Base-by-base conservation (phyloP, 2,797 vertebrate genomes). In the Syndactyla subalaris region DNA sequence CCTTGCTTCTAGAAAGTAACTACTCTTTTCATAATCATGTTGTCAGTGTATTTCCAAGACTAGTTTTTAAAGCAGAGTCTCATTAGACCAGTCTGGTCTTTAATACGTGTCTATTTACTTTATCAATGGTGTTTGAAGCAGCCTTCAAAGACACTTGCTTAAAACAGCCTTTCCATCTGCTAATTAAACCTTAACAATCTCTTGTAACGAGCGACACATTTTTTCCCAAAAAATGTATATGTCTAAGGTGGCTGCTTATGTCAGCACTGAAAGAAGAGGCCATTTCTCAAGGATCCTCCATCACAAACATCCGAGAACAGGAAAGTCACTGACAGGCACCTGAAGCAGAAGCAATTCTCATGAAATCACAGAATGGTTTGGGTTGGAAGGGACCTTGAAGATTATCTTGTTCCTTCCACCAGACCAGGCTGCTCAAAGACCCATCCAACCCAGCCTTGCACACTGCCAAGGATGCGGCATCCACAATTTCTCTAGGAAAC, bases 121-220 rank as follows among this genome's bases (percentile, higher is more conserved):
- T 70, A 84, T 72, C 85, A 84, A 48, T 43, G 49, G 71, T 1
- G 51, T 95, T 85, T 96, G 96, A 96, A 92, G 86, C 45, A 85
- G 51, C 67, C 74, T 96, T 96, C 89, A 95, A 95, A 97, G 85
- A 61, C 19, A 18, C 14, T 63, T 90, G 30, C 66, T 93, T 94
- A 82, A 93, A 94, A 91, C 48, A 79, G 38, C 59, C 38, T 93
- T 88, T 79, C 88, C 30, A 85, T 77, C 45, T 49, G 34, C 96
- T 95, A 95, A 97, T 96, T 96, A 95, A 93, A 93, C 39, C 57
- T 73, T 85, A 95, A 82, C 74, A 85, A 93, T 77, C 59, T 55
- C 89, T 82, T 85, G 38, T 62, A 93, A 95, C 4, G 61, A 94
- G 71, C 41, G 95, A 94, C 52, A 77, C 26, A 46, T 80, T 78